A percentile compares a stretch with the other conserved stretches of the same genome.
phyloP scores from a whole-genome alignment of 2,888 invertebrate genomes.

The Salticus scenicus region DNA sequence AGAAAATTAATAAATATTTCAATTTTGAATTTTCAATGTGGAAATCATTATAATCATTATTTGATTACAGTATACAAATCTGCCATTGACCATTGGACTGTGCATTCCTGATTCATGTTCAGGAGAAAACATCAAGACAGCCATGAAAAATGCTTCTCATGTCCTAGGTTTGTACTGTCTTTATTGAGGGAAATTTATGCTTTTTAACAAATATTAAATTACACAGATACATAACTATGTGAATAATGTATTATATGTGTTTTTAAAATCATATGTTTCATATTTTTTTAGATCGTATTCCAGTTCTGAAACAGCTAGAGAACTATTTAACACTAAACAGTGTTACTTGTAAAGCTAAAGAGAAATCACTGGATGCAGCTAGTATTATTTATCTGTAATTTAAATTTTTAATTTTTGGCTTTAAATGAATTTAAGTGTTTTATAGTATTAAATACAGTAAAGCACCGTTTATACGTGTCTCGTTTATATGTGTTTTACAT shows the following conservation, averaged over 20 bases:
- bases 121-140: conserved; percentile 21
- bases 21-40: too few species aligned
- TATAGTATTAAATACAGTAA: too few species aligned
- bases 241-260: neutral
- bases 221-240: neutral
- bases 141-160: conserved; percentile 12
- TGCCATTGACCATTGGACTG: conserved; percentile 47
- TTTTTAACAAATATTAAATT: neutral
- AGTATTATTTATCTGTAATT: conserved; percentile 53
- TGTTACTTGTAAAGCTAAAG: conserved; percentile 33
- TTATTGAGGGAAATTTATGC: neutral
- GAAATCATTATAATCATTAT: conserved; percentile 3
- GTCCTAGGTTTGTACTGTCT: conserved; percentile 36
- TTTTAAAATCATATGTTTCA: neutral
- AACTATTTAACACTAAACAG: conserved; percentile 16
- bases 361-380: conserved; percentile 31
- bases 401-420: too few species aligned
- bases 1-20: too few species aligned
- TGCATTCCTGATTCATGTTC: conserved; percentile 59
- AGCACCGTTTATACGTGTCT: too few species aligned
- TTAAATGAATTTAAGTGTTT: too few species aligned
- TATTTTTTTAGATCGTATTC: conserved; percentile 31
- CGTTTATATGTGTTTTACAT: too few species aligned
- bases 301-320: conserved; percentile 16
- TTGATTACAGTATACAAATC: conserved; percentile 34